These are phyloP conservation scores for Theretra japonica DNA, from an alignment of 2,888 invertebrate genomes.

Conservation along the genomic window DNA sequence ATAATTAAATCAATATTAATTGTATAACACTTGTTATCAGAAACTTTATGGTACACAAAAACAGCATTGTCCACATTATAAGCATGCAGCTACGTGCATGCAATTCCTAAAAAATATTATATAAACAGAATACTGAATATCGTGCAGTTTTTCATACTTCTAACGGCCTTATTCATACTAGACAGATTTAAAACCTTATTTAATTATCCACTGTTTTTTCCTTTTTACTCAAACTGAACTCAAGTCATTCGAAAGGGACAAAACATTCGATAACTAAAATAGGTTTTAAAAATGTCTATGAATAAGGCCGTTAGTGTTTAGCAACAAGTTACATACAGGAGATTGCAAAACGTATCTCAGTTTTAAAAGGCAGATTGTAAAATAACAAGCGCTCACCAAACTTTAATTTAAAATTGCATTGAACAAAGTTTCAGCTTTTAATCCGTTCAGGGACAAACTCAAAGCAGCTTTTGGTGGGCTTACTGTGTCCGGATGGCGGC, in stretches of 20 bases:
- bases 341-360: background rate
- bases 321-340: background rate
- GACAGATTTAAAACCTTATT: no score
- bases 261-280: no score
- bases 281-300: no score
- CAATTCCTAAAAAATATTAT: background rate
- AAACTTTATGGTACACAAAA: no score
- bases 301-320: no score
- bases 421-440: conserved; percentile 64
- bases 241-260: no score
- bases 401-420: conserved; percentile 29
- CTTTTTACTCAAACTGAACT: no score
- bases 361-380: conserved; percentile 14
- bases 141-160: background rate
- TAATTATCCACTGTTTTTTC: no score
- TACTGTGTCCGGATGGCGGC: conserved; percentile 65
- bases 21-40: no score
- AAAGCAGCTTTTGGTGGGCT: conserved; percentile 70
- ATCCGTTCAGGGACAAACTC: conserved; percentile 74
- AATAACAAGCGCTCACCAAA: conserved; percentile 48
- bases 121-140: background rate
- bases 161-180: no score
- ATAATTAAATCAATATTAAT: no score
- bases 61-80: no score
- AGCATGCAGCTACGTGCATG: background rate